Conservation (phyloP, 2,113 vertebrate species). For the Otocyon megalotis region DNA sequence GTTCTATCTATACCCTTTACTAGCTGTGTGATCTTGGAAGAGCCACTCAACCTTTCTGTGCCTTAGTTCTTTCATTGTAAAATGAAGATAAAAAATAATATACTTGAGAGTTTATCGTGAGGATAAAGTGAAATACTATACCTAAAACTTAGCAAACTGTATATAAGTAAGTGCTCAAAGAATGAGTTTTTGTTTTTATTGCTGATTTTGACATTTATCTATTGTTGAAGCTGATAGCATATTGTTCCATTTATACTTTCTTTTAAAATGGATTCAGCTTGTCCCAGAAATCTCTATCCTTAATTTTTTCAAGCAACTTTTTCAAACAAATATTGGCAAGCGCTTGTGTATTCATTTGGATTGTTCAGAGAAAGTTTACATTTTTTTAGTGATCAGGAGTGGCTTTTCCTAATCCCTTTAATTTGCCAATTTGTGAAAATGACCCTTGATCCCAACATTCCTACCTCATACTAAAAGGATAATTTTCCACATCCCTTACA, state of each 20-base stretch:
- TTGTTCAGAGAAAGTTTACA: conserved; percentile 52
- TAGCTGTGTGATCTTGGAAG: neutral
- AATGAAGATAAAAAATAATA: conserved; percentile 25
- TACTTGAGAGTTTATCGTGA: neutral
- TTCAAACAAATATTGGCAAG: conserved; percentile 11
- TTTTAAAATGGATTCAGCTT: neutral
- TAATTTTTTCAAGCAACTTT: conserved; percentile 34
- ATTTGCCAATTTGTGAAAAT: conserved; percentile 53
- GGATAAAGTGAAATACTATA: neutral
- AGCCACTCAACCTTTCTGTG: neutral
- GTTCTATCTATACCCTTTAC: neutral
- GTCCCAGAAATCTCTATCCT: conserved; percentile 54
- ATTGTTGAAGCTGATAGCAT: conserved; percentile 2
- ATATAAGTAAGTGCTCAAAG: neutral
- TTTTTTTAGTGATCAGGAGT: conserved; percentile 47
- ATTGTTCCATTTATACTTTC: conserved; percentile 23
- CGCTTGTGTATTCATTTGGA: conserved; percentile 42
- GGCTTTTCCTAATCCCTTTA: conserved; percentile 14
- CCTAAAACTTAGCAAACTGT: conserved; percentile 13
- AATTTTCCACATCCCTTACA: conserved; percentile 16
- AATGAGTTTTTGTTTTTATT: conserved; percentile 47
- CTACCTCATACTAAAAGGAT: neutral
- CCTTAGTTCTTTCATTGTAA: neutral
- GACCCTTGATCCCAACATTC: conserved; percentile 8
- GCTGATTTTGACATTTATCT: conserved; percentile 33